Evolutionary conservation across 2,797 vertebrate species (phyloP).

Genomic region (Crax fasciolata): DNA sequence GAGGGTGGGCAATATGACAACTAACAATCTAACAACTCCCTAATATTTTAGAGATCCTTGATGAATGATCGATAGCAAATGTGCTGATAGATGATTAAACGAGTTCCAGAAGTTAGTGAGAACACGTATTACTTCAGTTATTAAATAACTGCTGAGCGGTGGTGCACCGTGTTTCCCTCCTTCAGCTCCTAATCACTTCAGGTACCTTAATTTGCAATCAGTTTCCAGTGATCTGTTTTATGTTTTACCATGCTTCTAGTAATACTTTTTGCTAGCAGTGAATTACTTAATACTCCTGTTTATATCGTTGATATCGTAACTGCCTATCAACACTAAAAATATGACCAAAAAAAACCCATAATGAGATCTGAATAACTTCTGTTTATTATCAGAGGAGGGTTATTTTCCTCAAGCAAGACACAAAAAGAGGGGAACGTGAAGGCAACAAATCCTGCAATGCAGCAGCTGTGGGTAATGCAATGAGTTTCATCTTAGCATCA

Average conservation of each 20-base stretch:
- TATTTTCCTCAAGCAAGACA: neutral
- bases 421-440: neutral
- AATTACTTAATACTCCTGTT: neutral
- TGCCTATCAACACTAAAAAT: neutral
- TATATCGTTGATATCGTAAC: neutral
- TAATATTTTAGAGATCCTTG: neutral
- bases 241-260: neutral
- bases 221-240: neutral
- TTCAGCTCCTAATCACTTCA: neutral
- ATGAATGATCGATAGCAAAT: neutral
- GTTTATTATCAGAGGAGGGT: neutral
- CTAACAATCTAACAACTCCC: neutral
- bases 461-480: neutral
- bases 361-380: neutral
- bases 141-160: neutral
- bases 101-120: neutral
- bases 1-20: rapidly evolving
- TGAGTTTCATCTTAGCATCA: neutral
- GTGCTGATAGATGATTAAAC: neutral
- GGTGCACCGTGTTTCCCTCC: neutral
- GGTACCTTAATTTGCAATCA: neutral
- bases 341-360: neutral
- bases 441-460: neutral
- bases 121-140: neutral
- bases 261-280: rapidly evolving